Conservation (phyloP, 1,140 invertebrate genomes). For the Metaphire vulgaris region DNA sequence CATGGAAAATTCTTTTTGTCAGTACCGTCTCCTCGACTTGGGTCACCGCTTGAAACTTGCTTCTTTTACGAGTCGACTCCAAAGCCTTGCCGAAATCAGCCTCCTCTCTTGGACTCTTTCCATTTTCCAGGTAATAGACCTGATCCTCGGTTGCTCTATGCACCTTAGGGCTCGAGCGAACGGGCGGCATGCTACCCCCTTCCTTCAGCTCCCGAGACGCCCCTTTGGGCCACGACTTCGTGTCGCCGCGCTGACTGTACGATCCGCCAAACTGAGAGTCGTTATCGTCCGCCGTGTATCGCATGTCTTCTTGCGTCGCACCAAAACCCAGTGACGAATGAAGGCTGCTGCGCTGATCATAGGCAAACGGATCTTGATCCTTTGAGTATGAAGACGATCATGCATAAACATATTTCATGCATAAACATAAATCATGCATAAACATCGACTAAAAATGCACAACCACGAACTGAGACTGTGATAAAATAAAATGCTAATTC, state of each 20-base stretch:
- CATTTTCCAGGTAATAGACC: neutral
- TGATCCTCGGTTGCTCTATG: neutral
- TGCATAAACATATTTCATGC: neutral
- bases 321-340: neutral
- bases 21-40: neutral
- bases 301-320: neutral
- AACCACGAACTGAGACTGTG: neutral
- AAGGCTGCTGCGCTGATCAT: neutral
- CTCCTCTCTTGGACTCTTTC: neutral
- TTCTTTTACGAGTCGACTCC: neutral
- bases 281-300: neutral
- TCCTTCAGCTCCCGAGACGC: neutral
- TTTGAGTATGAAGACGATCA: neutral
- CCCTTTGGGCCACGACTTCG: neutral
- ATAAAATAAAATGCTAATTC: neutral
- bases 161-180: neutral
- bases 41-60: neutral
- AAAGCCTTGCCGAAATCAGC: neutral
- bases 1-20: neutral
- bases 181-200: too few species aligned
- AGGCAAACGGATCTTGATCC: neutral
- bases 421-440: constrained; percentile 1
- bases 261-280: neutral
- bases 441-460: neutral
- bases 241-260: neutral